These are phyloP conservation scores for Eudasyphora cyanicolor DNA, from an alignment of 2,888 invertebrate species.

Conservation along the genomic window DNA sequence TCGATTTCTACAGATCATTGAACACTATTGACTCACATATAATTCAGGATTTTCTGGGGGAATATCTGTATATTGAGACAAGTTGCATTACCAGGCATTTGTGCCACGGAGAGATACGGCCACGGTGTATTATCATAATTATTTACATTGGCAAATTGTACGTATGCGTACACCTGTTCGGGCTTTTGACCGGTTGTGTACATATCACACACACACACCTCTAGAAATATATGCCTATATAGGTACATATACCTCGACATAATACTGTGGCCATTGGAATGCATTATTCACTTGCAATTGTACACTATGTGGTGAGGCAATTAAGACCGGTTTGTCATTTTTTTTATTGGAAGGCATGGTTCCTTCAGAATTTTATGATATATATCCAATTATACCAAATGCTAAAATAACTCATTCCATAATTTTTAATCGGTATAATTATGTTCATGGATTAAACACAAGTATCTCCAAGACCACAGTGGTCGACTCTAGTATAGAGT, in stretches of 20 bases:
- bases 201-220: background rate
- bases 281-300: background rate
- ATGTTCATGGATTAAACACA: too few species aligned
- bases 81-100: background rate
- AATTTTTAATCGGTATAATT: too few species aligned
- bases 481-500: too few species aligned
- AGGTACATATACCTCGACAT: background rate
- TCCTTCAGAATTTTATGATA: too few species aligned
- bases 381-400: too few species aligned
- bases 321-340: too few species aligned
- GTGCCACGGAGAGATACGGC: background rate
- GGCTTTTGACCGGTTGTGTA: background rate
- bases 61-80: background rate
- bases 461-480: too few species aligned
- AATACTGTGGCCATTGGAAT: too few species aligned
- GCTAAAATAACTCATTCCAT: too few species aligned
- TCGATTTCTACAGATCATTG: background rate
- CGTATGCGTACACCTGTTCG: background rate
- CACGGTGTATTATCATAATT: constrained; percentile 35
- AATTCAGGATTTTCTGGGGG: constrained; percentile 19
- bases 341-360: too few species aligned
- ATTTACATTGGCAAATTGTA: constrained; percentile 50
- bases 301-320: too few species aligned
- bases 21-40: constrained; percentile 4
- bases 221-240: background rate